Conservation (phyloP, 2,797 vertebrate genomes). For the Bryconaethiops microstoma region DNA sequence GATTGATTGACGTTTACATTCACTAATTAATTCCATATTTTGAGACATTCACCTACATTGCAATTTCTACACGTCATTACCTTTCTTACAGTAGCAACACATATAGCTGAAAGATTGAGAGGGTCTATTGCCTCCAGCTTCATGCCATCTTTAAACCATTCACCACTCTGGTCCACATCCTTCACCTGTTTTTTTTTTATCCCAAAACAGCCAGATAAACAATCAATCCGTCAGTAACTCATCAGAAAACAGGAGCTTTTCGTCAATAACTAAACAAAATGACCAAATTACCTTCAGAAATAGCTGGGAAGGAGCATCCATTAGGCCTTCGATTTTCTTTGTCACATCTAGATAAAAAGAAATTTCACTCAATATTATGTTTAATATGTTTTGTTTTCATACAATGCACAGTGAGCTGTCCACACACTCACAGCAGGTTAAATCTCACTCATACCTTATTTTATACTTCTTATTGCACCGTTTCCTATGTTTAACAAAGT, state of each 20-base stretch:
- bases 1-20: neutral
- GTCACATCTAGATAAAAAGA: slow-evolving; percentile 80
- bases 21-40: neutral
- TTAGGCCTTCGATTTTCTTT: slow-evolving; percentile 93
- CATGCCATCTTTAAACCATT: slow-evolving; percentile 99
- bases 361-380: neutral
- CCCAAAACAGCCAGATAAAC: slow-evolving; percentile 4
- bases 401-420: no score
- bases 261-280: neutral
- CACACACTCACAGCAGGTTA: no score
- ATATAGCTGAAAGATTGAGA: slow-evolving; percentile 98
- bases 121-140: slow-evolving; percentile 98
- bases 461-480: no score
- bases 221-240: neutral
- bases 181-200: slow-evolving; percentile 81
- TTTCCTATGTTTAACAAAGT: no score
- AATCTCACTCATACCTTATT: no score
- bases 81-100: slow-evolving; percentile 98
- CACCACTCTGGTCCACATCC: slow-evolving; percentile 92
- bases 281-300: slow-evolving; percentile 88
- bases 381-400: neutral
- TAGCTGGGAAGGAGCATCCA: slow-evolving; percentile 88
- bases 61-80: slow-evolving; percentile 67
- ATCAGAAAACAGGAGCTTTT: neutral
- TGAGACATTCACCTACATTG: neutral